Evolutionary conservation across 2,888 invertebrate genomes (phyloP).

Genomic region (Adela reaumurella): DNA sequence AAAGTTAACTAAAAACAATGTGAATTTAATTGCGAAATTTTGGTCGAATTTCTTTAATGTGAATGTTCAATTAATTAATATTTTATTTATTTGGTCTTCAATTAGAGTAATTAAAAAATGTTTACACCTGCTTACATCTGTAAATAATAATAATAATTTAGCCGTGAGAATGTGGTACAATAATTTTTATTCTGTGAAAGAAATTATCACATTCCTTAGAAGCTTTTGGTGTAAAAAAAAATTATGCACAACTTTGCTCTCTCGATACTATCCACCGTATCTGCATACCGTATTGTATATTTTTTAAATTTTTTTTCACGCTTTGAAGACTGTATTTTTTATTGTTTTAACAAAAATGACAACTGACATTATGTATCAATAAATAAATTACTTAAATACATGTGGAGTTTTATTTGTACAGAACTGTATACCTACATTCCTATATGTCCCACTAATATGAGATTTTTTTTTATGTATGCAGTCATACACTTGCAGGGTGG

Average conservation of each 20-base stretch:
- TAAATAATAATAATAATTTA: background rate
- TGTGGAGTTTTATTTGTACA: background rate
- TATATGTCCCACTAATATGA: no score
- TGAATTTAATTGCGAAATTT: no score
- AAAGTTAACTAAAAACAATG: background rate
- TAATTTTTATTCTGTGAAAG: background rate
- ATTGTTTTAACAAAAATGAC: constrained; percentile 37
- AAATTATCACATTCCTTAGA: background rate
- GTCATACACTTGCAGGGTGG: no score
- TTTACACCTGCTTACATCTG: background rate
- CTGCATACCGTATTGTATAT: no score
- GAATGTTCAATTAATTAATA: background rate
- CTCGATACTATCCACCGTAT: background rate
- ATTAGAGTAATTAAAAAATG: no score
- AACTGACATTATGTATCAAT: constrained; percentile 51
- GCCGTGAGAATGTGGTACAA: background rate
- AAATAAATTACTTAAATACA: constrained; percentile 31
- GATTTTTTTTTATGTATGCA: no score
- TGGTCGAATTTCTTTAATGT: background rate
- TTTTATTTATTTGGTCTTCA: background rate
- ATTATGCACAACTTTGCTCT: background rate
- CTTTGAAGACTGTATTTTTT: constrained; percentile 38
- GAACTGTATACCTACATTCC: no score
- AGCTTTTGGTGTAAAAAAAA: background rate
- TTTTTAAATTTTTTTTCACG: constrained; percentile 1